Conservation (phyloP, 2,797 vertebrate species). For the Characodon lateralis region DNA sequence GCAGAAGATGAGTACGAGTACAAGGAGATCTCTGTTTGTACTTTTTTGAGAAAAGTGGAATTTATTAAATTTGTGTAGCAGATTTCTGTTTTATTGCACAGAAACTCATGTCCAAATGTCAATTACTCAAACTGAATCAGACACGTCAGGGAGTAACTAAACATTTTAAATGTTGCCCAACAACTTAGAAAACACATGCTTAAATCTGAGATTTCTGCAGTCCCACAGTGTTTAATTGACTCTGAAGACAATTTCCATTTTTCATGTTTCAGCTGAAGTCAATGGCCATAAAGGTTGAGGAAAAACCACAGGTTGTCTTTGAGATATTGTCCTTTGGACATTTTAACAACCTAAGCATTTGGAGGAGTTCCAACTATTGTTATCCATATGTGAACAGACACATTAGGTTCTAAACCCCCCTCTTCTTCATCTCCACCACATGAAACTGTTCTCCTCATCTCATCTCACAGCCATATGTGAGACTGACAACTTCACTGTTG, state of each 20-base stretch:
- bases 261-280: conserved; percentile 42
- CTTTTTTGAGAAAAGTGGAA: not conserved
- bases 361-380: conserved; percentile 13
- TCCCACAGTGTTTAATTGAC: not conserved
- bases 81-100: not conserved
- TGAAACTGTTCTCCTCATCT: conserved; percentile 26
- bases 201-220: not conserved
- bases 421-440: conserved; percentile 16
- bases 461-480: conserved; percentile 62
- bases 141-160: conserved; percentile 51
- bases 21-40: not conserved
- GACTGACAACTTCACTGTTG: conserved; percentile 53
- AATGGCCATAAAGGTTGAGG: conserved; percentile 24
- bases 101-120: not conserved
- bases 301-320: not conserved
- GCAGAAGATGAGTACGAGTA: no score
- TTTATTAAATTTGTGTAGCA: not conserved
- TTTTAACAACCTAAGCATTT: conserved; percentile 32
- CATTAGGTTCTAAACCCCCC: conserved; percentile 10
- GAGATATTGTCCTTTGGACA: conserved; percentile 7
- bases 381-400: conserved; percentile 20
- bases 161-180: conserved; percentile 71
- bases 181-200: not conserved
- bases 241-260: conserved; percentile 55
- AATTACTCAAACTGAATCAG: conserved; percentile 39